A percentile compares a stretch with the other conserved stretches of the same genome.
Evolutionary conservation across 2,797 vertebrate species (phyloP).

Genomic region (Fistularia commersonii): DNA sequence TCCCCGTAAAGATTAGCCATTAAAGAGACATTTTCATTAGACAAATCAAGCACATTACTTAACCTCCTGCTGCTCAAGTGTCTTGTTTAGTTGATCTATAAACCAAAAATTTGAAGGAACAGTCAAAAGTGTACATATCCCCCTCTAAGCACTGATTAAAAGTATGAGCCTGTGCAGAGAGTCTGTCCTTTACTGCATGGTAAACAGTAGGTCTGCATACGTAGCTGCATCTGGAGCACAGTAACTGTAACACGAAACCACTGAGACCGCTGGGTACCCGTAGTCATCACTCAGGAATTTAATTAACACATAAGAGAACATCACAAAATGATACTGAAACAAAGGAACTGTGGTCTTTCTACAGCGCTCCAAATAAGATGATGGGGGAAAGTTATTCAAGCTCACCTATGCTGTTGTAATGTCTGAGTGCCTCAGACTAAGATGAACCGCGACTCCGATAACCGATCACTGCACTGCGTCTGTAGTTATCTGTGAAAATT

Average conservation of each 20-base stretch:
- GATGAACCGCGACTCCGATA: background rate
- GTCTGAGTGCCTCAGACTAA: background rate
- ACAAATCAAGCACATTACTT: constrained; percentile 26
- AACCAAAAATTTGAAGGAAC: constrained; percentile 32
- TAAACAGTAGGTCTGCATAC: constrained; percentile 29
- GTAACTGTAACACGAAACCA: constrained; percentile 48
- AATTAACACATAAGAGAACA: constrained; percentile 65
- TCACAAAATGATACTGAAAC: constrained; percentile 51
- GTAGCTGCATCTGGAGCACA: constrained; percentile 51
- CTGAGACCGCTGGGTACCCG: constrained; percentile 49
- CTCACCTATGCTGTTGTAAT: too few species aligned
- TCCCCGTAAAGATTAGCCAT: constrained; percentile 10
- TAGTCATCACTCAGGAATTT: constrained; percentile 72
- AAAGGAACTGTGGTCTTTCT: constrained; percentile 34
- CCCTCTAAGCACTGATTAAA: constrained; percentile 41
- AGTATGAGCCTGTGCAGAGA: constrained; percentile 17
- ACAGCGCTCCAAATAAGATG: constrained; percentile 6
- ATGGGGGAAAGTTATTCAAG: constrained; percentile 1
- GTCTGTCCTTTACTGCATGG: constrained; percentile 21
- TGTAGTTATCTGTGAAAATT: constrained; percentile 12
- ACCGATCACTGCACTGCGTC: background rate
- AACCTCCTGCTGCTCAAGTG: constrained; percentile 27
- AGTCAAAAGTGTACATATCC: constrained; percentile 38
- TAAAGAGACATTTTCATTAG: constrained; percentile 37
- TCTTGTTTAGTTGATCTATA: constrained; percentile 41